phyloP scores from a whole-genome alignment of 2,797 vertebrate genomes.

The Perodicticus potto region DNA sequence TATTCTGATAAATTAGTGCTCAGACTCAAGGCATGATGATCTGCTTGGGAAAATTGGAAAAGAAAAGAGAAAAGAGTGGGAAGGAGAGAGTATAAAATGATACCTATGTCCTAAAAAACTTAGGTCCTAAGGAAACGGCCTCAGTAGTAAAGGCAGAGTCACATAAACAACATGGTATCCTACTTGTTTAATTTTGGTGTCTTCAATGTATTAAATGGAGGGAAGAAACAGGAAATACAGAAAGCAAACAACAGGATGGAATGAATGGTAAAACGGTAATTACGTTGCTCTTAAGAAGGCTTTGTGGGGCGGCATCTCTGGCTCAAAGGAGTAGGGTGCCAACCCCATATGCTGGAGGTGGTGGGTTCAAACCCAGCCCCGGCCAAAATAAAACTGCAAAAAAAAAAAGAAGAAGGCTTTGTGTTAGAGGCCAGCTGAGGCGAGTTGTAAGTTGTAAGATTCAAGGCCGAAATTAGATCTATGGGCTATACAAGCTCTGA shows the following conservation, averaged over 20 bases:
- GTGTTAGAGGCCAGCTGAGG: neutral
- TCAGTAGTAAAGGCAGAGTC: neutral
- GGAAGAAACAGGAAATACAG: neutral
- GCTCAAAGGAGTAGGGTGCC: no score
- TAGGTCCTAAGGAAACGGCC: neutral
- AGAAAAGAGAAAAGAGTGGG: neutral
- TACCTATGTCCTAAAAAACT: neutral
- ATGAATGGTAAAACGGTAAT: neutral
- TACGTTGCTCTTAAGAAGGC: neutral
- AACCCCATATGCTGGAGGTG: no score
- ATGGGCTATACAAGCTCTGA: neutral
- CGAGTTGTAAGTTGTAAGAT: neutral
- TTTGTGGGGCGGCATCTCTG: no score
- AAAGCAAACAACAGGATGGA: conserved; percentile 25
- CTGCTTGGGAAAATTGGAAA: neutral
- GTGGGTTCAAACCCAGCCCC: no score
- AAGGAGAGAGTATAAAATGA: neutral
- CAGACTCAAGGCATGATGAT: neutral
- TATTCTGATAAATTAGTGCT: neutral
- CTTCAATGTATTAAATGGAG: neutral
- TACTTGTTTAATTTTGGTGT: neutral
- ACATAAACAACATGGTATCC: neutral
- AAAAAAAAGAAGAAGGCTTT: neutral
- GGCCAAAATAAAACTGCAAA: no score
- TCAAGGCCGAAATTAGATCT: neutral